These are phyloP conservation scores for Ceratina australensis DNA, from an alignment of 1,140 invertebrate genomes.

Conservation along the genomic window DNA sequence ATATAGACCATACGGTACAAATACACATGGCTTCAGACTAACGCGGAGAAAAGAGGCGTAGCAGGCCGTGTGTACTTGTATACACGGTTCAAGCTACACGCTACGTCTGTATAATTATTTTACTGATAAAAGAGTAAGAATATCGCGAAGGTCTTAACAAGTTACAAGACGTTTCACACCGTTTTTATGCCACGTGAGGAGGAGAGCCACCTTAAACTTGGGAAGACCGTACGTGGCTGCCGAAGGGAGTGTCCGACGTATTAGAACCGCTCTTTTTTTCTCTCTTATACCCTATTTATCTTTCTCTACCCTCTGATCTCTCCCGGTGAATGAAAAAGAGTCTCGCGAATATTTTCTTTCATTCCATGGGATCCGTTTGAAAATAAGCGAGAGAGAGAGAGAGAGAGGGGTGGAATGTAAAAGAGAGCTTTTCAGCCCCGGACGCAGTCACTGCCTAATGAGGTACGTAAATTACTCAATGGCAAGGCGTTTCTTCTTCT, in stretches of 20 bases:
- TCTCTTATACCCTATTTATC: neutral
- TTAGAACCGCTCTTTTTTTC: constrained; percentile 34
- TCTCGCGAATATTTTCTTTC: neutral
- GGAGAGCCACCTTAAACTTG: no score
- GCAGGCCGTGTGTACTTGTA: no score
- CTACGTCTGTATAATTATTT: no score
- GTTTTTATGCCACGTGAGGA: no score
- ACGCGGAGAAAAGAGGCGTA: no score
- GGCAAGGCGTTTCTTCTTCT: constrained; percentile 52
- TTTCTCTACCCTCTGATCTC: neutral
- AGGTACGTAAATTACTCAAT: constrained; percentile 63
- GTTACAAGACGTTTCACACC: no score
- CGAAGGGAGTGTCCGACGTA: constrained; percentile 8
- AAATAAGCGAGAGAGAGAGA: constrained; percentile 12
- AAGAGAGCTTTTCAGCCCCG: constrained; percentile 52
- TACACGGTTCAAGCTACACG: no score
- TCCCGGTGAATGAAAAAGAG: neutral
- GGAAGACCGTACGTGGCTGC: no score
- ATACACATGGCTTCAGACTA: no score
- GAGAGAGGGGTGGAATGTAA: neutral
- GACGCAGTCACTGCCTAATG: constrained; percentile 56
- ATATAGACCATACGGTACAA: no score
- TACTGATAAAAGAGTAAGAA: no score
- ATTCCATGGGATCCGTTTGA: neutral
- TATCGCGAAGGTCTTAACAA: no score